Evolutionary conservation across 2,888 invertebrate species (phyloP), one percentile per base, ranked within the genome.

Genomic region (Aphrophora alni): DNA sequence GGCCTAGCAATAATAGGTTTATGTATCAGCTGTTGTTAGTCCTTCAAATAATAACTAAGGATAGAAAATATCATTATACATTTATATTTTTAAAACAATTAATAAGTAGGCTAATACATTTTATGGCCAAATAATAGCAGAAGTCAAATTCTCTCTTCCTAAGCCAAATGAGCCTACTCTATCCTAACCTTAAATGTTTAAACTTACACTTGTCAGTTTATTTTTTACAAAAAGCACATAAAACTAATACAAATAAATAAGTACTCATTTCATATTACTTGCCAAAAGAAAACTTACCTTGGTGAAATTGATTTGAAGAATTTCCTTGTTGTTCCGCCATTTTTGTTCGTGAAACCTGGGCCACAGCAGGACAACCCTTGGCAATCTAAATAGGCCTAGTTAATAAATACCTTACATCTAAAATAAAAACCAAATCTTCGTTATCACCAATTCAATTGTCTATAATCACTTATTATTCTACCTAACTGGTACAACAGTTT

Each of bases 301-400:
- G 59, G 10, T 59, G 59, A 21, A 59, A 59, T 21, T 59, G 59
- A 21, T 14, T 59, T n/a, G 59, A 59, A 59, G 59, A 59, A 59
- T 59, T 59, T 59, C 59, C 59, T 59, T 59, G 59, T 59, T 59
- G 59, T 59, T 59, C 59, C 59, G 59, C 59, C 59, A 59, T 59
- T 59, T 59, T 59, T 59, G 59, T 59, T 59, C 59, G n/a, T 59
- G 59, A 59, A 44, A 59, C 59, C 59, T 59, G 59, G 21, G 21
- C n/a, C 59, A 59, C 59, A 59, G 59, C 21, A 59, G 59, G 59
- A 59, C 59, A 59, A 59, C 21, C 59, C 59, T 44, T 59, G 59
- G 14, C 59, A 59, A 59, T 59, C 59, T 59, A 59, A 21, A 59
- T n/a, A 21, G 59, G 44, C 44, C 44, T 44, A 44, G 10, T 44